Conservation (phyloP, 2,113 vertebrate genomes). For the Urocolius indicus region DNA sequence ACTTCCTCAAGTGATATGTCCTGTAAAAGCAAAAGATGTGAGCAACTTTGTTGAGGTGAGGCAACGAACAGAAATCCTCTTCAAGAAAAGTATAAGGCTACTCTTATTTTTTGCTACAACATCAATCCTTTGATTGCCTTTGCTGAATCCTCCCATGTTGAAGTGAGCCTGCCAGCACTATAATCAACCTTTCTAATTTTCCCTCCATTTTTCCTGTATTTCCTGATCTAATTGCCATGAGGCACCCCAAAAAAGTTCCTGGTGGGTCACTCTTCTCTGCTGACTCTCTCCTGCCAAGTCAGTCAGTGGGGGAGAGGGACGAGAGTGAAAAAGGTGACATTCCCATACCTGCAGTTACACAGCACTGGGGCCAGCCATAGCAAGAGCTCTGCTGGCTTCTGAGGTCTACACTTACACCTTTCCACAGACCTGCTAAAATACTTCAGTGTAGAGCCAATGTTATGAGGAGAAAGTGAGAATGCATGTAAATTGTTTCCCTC, state of each 20-base stretch:
- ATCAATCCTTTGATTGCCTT: not conserved
- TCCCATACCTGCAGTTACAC: accelerated
- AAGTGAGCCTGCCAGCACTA: not conserved
- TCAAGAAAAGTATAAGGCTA: not conserved
- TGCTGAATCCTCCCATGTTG: not conserved
- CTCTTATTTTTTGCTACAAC: not conserved
- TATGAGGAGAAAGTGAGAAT: accelerated
- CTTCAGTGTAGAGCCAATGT: not conserved
- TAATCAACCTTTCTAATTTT: not conserved
- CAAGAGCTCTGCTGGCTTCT: not conserved
- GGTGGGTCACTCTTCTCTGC: not conserved
- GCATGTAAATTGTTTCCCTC: not conserved
- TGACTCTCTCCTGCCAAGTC: not conserved
- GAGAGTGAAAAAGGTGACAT: accelerated
- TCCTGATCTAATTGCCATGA: not conserved
- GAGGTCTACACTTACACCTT: not conserved
- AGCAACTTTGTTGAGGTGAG: not conserved
- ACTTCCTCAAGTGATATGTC: not conserved
- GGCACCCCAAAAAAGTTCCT: not conserved
- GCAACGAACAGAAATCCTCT: not conserved
- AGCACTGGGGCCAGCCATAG: accelerated
- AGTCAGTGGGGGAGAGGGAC: not conserved
- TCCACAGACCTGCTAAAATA: not conserved
- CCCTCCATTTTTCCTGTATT: not conserved
- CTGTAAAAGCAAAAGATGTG: not conserved